phyloP scores from a whole-genome alignment of 2,888 invertebrate species.

The Pollenia amentaria region DNA sequence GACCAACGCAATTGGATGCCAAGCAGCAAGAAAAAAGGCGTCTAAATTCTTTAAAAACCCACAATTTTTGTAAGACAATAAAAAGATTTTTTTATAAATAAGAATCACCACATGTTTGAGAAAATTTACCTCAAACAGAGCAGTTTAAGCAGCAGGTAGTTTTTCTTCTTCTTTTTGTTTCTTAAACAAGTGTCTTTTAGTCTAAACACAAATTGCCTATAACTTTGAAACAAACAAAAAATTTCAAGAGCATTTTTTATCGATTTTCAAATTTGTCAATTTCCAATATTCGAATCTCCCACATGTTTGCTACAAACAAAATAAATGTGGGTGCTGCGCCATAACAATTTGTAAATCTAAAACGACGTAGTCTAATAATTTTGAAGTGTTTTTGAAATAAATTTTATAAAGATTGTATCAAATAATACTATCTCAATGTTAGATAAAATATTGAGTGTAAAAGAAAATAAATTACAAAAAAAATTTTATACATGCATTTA shows the following conservation, averaged over 20 bases:
- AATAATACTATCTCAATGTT: conserved; percentile 31
- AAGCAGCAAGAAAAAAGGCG: conserved; percentile 41
- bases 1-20: conserved; percentile 36
- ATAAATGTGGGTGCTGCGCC: conserved; percentile 23
- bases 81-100: conserved; percentile 3
- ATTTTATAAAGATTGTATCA: not conserved
- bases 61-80: not conserved
- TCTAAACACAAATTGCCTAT: not conserved
- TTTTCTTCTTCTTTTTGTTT: conserved; percentile 4
- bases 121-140: conserved; percentile 25
- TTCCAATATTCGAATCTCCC: not conserved
- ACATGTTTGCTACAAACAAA: not conserved
- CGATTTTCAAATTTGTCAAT: conserved; percentile 1
- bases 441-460: not conserved
- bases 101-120: conserved; percentile 17
- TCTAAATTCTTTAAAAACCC: conserved; percentile 56
- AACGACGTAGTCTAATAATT: conserved; percentile 4
- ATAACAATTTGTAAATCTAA: not conserved
- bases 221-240: not conserved
- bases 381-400: conserved; percentile 11
- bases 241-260: conserved; percentile 44
- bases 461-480: conserved; percentile 29
- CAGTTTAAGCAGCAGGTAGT: conserved; percentile 37
- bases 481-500: conserved; percentile 1
- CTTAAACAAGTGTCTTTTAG: conserved; percentile 29